phyloP scores from a whole-genome alignment of 2,797 vertebrate genomes.

The Uromys caudimaculatus region DNA sequence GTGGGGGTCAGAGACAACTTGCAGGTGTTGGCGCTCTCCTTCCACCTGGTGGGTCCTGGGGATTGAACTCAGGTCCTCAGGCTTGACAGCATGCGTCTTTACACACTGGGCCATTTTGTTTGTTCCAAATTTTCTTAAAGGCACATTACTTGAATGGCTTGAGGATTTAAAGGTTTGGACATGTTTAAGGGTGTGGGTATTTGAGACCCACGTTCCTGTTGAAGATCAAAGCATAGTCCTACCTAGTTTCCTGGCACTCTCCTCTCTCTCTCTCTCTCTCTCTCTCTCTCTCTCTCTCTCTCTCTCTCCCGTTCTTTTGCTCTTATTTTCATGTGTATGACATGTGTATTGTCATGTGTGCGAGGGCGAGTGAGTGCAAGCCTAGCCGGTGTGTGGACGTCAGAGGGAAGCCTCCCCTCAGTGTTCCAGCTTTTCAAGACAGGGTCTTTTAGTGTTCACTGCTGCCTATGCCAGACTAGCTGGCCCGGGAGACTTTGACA shows the following conservation, averaged over 20 bases:
- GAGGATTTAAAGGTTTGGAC: slow-evolving; percentile 7
- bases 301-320: neutral
- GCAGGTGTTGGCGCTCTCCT: neutral
- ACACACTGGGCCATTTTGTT: neutral
- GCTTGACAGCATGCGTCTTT: neutral
- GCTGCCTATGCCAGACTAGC: neutral
- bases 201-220: neutral
- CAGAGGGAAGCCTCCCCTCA: neutral
- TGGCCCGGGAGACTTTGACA: neutral
- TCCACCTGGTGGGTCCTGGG: neutral
- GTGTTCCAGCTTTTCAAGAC: neutral
- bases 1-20: neutral
- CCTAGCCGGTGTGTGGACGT: too few relatives aligned
- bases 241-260: neutral
- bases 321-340: too few relatives aligned
- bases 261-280: neutral
- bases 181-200: neutral
- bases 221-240: neutral
- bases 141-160: slow-evolving; percentile 21
- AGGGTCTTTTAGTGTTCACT: neutral
- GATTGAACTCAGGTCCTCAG: neutral
- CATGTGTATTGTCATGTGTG: neutral
- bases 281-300: neutral
- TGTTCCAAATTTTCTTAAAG: neutral
- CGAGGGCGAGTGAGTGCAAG: neutral